phyloP scores from a whole-genome alignment of 2,797 vertebrate genomes.

The Falco columbarius region DNA sequence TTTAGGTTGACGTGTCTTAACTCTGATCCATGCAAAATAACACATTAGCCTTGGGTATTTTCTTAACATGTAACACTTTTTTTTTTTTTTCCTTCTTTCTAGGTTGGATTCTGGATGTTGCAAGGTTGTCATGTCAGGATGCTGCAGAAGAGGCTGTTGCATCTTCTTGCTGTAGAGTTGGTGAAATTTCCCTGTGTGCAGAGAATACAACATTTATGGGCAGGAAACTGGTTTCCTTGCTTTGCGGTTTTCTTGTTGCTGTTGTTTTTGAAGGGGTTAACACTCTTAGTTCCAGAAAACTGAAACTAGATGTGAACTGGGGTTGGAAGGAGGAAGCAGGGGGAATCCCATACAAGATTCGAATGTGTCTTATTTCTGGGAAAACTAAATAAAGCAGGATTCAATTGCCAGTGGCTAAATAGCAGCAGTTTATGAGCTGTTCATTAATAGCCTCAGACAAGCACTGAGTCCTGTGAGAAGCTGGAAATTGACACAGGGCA shows the following conservation, averaged over 20 bases:
- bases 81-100: neutral
- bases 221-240: neutral
- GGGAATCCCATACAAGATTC: neutral
- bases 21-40: neutral
- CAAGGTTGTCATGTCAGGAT: neutral
- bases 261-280: neutral
- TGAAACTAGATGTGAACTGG: neutral
- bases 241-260: neutral
- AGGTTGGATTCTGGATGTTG: conserved; percentile 23
- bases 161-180: neutral
- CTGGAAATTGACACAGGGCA: neutral
- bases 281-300: neutral
- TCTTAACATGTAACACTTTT: neutral
- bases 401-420: neutral
- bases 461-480: neutral
- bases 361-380: neutral
- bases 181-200: neutral
- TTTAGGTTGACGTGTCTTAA: neutral
- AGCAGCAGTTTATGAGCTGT: neutral
- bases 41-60: neutral
- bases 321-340: neutral
- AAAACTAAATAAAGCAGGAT: neutral
- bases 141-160: neutral
- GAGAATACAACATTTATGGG: neutral
- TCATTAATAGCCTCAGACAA: neutral